Percentiles rank a stretch among this genome's conserved stretches.
phyloP scores from a whole-genome alignment of 2,888 invertebrate species.

The Lochmaea capreae region DNA sequence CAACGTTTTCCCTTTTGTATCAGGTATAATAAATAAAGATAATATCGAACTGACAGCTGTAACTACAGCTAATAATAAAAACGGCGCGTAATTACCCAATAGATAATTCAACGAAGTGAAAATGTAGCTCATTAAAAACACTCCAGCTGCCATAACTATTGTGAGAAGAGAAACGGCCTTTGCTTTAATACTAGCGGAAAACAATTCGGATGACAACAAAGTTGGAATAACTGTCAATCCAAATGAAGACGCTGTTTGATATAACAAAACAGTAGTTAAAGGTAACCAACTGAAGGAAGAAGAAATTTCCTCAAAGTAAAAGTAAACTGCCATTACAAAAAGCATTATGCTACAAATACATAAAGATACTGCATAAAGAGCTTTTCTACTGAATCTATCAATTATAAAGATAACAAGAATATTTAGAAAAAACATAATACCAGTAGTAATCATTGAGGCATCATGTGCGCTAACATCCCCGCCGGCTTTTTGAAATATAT shows the following conservation, averaged over 20 bases:
- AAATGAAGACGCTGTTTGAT: constrained; percentile 48
- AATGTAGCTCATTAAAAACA: not conserved
- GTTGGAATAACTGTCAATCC: constrained; percentile 55
- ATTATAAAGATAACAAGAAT: constrained; percentile 23
- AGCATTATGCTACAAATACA: constrained; percentile 35
- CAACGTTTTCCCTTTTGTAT: constrained; percentile 49
- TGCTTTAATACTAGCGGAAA: constrained; percentile 47
- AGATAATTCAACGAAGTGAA: constrained; percentile 3
- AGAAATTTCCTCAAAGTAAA: not conserved
- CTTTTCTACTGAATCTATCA: constrained; percentile 53
- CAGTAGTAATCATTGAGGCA: not conserved
- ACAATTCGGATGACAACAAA: constrained; percentile 54
- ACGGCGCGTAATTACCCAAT: not conserved
- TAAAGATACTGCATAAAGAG: constrained; percentile 50
- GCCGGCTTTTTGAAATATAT: constrained; percentile 57
- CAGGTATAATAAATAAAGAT: not conserved
- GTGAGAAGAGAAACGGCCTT: not conserved
- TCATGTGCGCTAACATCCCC: constrained; percentile 34
- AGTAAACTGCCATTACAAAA: not conserved
- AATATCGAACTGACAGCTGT: not conserved
- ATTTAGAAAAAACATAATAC: not conserved
- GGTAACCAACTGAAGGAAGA: constrained; percentile 2
- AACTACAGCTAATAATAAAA: not conserved
- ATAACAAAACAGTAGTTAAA: constrained; percentile 49
- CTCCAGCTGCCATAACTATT: not conserved